Evolutionary conservation across 92 coral and sea anemone species (phyloP).

Genomic region (Virgularia gustaviana): DNA sequence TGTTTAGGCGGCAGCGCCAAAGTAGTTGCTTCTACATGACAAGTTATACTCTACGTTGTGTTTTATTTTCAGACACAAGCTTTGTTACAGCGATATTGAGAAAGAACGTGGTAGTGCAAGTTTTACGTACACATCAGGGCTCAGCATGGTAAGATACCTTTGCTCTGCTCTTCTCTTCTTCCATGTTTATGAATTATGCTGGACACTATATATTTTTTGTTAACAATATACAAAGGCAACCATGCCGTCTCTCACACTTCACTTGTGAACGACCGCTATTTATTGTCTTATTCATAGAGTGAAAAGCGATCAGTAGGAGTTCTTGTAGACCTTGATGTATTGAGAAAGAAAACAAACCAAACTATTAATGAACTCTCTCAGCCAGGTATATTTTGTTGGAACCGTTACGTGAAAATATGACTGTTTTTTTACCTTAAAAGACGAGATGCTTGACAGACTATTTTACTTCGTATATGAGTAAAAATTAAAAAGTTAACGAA

Average conservation of each 20-base stretch:
- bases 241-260: neutral
- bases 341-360: neutral
- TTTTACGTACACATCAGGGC: neutral
- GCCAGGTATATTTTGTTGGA: neutral
- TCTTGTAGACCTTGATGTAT: neutral
- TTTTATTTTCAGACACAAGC: neutral
- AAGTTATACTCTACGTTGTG: neutral
- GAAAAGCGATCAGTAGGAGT: neutral
- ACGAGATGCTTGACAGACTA: neutral
- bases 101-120: neutral
- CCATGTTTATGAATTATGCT: neutral
- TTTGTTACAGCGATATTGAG: neutral
- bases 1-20: neutral
- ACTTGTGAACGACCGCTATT: neutral
- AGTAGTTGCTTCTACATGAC: neutral
- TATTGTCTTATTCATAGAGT: too few species aligned
- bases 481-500: neutral
- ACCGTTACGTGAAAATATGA: neutral
- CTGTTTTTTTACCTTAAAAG: neutral
- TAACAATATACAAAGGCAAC: too few species aligned
- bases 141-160: neutral
- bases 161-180: neutral
- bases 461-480: neutral
- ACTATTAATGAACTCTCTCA: neutral
- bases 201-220: neutral